Base-by-base conservation (phyloP, 2,888 invertebrate genomes). In the Lasius fuliginosus region DNA sequence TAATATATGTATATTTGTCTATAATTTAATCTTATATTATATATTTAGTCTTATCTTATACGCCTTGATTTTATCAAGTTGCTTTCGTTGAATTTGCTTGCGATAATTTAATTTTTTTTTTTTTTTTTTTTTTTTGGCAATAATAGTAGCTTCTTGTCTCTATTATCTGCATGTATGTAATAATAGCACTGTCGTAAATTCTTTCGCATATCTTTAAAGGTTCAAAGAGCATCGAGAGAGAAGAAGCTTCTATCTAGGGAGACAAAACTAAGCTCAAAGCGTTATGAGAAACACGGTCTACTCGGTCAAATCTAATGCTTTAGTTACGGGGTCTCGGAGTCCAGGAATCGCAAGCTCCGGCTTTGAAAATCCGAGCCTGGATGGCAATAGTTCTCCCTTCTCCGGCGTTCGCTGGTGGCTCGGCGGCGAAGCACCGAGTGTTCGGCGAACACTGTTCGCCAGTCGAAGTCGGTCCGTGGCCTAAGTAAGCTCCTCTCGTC, bases 311-410 rank as follows among this genome's bases (percentile, higher is more conserved):
- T 46, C 46, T 46, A 12, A 1, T 15, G 15, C 15, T 46, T 42
- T 11, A 42, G 42, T 42, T 42, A 42, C 23, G 23, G 3, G 3
- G 3, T 3, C 12, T 46, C 15, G 4, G 46, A 23, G 15, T 12
- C 8, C 11, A 4, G 18, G 40, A 1, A 5, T 58, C 27, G 58
- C 8, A 5, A 30, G 27, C 23, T 40, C 30, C 18, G 36, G 18
- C 23, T 79, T 60, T 77, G 67, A 60, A 85, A 88, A 88, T 85
- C 89, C 89, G 89, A 73, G 75, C 71, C 89, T 90, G 89, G 84
- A 62, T 40, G 69, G 71, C 86, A 89, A 88, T 88, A 53, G 83
- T 87, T 84, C 87, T 86, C 89, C 87, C 89, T 86, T 76, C 71
- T 58, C 60, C 53, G 58, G 68, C 85, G 83, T 76, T 85, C 83